Conservation (phyloP, 2,113 vertebrate species). For the Urocynchramus pylzowi region DNA sequence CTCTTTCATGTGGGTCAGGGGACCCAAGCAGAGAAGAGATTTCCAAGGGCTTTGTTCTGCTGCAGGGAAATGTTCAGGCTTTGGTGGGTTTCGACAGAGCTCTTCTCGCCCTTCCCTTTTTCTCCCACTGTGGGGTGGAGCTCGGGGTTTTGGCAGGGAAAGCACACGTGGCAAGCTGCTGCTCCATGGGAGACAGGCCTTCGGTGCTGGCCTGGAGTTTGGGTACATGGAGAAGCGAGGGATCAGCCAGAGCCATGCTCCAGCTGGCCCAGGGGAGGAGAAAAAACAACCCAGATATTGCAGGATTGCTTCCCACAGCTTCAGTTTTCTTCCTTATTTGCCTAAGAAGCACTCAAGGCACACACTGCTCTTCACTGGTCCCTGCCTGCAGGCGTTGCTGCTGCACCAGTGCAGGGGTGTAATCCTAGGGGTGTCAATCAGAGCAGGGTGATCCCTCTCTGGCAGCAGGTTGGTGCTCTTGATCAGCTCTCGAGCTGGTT, state of each 20-base stretch:
- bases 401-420: background rate
- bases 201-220: background rate
- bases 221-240: background rate
- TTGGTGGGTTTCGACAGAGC: background rate
- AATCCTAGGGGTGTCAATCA: background rate
- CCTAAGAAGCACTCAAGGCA: background rate
- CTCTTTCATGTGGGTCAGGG: conserved; percentile 26
- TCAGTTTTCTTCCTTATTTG: background rate
- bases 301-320: background rate
- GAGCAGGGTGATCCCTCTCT: background rate
- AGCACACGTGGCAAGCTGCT: background rate
- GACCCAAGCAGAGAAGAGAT: background rate
- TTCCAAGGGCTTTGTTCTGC: conserved; percentile 3
- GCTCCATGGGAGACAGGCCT: accelerated
- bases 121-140: background rate
- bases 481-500: accelerated
- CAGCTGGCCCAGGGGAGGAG: background rate
- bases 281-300: background rate
- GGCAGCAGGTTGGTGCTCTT: accelerated
- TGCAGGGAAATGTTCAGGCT: background rate
- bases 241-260: background rate
- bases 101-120: background rate
- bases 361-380: background rate
- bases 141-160: background rate
- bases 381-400: background rate